Percentiles rank a stretch among this genome's conserved stretches.
Conservation (phyloP, 2,888 invertebrate genomes). For the Odontocolon sp. region DNA sequence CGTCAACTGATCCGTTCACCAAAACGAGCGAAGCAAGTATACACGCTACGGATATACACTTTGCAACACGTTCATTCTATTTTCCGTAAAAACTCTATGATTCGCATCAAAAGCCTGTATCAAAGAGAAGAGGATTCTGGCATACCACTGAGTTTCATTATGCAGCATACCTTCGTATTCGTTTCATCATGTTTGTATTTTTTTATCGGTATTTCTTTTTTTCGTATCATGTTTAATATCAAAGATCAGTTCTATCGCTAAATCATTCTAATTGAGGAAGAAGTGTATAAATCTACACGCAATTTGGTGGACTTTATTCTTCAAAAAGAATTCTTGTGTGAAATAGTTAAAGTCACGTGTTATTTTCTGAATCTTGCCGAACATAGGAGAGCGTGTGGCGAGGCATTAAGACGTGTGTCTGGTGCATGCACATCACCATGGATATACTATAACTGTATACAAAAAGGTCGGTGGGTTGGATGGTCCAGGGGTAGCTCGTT, state of each 20-base stretch:
- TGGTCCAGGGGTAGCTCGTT: conserved; percentile 52
- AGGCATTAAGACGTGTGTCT: background rate
- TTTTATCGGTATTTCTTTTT: too few species aligned
- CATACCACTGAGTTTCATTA: background rate
- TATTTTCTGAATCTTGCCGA: background rate
- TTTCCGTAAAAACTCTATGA: conserved; percentile 1
- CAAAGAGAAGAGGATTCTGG: conserved; percentile 17
- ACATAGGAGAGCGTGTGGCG: background rate
- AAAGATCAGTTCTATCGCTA: background rate
- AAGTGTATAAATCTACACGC: background rate
- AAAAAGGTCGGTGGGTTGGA: conserved; percentile 2
- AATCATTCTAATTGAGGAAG: background rate
- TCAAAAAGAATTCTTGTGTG: background rate
- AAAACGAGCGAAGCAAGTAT: conserved; percentile 11
- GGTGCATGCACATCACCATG: conserved; percentile 10
- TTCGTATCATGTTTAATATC: too few species aligned
- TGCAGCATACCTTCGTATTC: conserved; percentile 3
- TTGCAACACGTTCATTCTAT: conserved; percentile 6
- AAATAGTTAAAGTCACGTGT: background rate
- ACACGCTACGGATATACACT: background rate
- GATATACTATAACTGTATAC: background rate
- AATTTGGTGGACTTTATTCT: background rate
- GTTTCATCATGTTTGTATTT: conserved; percentile 1
- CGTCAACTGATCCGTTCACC: conserved; percentile 16
- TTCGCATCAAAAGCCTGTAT: conserved; percentile 24